phyloP scores from a whole-genome alignment of 1,140 invertebrate species.

The Doryteuthis pealeii region DNA sequence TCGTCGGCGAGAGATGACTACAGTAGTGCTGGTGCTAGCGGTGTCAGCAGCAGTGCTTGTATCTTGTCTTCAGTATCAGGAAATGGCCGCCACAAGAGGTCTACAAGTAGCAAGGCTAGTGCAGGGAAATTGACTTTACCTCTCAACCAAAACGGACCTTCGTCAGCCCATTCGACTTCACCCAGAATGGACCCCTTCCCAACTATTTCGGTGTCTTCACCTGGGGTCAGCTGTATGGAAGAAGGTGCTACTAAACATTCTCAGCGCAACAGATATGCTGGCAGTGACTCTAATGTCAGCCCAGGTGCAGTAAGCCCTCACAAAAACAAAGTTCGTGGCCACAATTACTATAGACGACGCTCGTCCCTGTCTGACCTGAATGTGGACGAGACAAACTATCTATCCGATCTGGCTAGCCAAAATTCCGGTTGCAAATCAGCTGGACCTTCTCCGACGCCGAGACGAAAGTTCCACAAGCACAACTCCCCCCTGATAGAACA shows the following conservation, averaged over 20 bases:
- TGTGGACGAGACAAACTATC: neutral
- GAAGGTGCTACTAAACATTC: neutral
- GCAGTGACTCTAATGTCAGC: neutral
- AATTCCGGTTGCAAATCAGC: neutral
- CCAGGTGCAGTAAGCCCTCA: neutral
- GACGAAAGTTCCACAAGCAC: neutral
- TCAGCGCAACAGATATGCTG: neutral
- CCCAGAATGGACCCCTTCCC: neutral
- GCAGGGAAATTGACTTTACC: neutral
- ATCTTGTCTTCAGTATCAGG: neutral
- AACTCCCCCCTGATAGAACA: neutral
- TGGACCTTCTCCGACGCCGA: neutral
- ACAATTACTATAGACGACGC: slow-evolving; percentile 9
- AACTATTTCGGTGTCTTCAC: neutral
- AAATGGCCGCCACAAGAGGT: neutral
- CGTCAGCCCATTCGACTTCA: neutral
- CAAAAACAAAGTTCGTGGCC: slow-evolving; percentile 2
- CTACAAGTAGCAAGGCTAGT: neutral
- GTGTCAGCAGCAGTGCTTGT: neutral
- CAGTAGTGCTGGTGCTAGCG: neutral
- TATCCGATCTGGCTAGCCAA: slow-evolving; percentile 8
- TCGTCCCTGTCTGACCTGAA: slow-evolving; percentile 5
- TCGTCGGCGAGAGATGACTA: neutral
- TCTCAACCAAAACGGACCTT: neutral
- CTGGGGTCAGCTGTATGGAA: neutral